Evolutionary conservation across 1,140 invertebrate genomes (phyloP), one percentile per base, ranked within the genome.

Genomic region (Hycleus phaleratus): DNA sequence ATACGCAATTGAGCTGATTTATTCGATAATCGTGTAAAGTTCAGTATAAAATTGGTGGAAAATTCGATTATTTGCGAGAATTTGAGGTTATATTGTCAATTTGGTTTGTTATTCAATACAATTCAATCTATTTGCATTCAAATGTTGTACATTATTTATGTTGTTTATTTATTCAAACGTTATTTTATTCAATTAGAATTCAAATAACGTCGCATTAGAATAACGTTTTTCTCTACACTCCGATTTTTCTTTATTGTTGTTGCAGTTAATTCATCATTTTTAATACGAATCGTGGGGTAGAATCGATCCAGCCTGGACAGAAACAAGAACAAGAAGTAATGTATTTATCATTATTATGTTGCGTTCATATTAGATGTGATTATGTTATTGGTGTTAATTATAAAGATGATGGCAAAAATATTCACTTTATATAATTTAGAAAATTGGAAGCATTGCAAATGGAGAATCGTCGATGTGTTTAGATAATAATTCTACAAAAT

Each of bases 371-470:
- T 49, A 51, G 53, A 43, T 49, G 54, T 54, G 40, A 60, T 54
- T 26, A 65, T 63, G 54, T 53, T 39, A 42, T 25, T 45, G 42
- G 48, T 46, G 53, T 57, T 18, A 46, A 45, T 49, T 26, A 25
- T 26, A 32, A 54, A 46, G 54, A 64, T 64, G 60, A 65, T 68
- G 67, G 61, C 58, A 60, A 63, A 47, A 55, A 32, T 7, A 32
- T 32, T 32, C 32, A 7, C 4, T 32, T 38, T 52, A 26, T 61
- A 46, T 63, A 64, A 68, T 46, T 66, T 70, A 18, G 67, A 69
- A 63, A 67, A 66, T 62, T 71, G 70, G 67, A 71, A 70, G 50
- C 70, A 72, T 46, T 70, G 66, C 61, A 72, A 72, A 72, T 72
- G 70, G 70, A 68, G 69, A 66, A 67, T 62, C 60, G 40, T 67